A percentile compares a stretch with the other conserved stretches of the same genome.
phyloP scores from a whole-genome alignment of 2,888 invertebrate genomes.

The Apodemia hepburni region DNA sequence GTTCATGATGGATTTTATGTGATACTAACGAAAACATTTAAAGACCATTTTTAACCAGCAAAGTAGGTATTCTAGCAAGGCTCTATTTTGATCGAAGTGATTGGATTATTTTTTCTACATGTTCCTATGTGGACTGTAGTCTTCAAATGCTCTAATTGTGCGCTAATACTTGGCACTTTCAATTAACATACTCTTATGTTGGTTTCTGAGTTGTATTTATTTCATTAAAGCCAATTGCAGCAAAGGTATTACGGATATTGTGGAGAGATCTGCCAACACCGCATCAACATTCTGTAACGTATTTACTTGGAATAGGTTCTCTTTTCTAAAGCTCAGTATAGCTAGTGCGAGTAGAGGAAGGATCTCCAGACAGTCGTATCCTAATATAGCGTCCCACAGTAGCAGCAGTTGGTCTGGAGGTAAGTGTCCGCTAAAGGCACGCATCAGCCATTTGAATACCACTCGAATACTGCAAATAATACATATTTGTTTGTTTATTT shows the following conservation, averaged over 20 bases:
- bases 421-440: constrained; percentile 96
- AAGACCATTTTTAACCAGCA: no score
- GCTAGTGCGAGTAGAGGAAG: constrained; percentile 92
- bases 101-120: no score
- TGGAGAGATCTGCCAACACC: constrained; percentile 92
- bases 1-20: no score
- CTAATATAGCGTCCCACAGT: constrained; percentile 94
- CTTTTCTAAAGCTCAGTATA: constrained; percentile 91
- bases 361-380: constrained; percentile 95
- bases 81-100: no score
- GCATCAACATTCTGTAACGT: constrained; percentile 91
- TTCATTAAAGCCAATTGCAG: constrained; percentile 89
- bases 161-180: not conserved
- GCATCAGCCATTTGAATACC: constrained; percentile 97
- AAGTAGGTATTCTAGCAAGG: no score
- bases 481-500: not conserved
- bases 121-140: no score
- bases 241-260: constrained; percentile 91
- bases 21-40: no score
- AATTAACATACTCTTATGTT: not conserved
- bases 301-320: constrained; percentile 87
- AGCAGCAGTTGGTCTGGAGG: constrained; percentile 95
- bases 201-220: constrained; percentile 21
- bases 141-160: no score
- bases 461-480: constrained; percentile 87